Base-by-base conservation (phyloP, 1,140 invertebrate genomes). In the Hylaeus anthracinus region DNA sequence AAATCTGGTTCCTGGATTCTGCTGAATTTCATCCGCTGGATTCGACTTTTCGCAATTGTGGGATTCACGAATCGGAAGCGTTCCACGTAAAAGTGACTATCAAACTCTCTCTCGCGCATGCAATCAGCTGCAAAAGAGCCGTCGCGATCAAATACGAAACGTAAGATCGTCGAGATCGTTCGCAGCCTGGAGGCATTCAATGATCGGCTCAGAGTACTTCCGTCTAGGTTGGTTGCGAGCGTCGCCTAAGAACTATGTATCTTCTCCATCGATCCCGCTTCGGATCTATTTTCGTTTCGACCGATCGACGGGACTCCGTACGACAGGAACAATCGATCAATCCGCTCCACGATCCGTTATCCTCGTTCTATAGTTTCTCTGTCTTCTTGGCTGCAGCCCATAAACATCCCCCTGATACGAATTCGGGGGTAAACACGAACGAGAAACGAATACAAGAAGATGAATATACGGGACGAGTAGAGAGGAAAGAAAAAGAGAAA, bases 121-220 rank as follows among this genome's bases (percentile, higher is more conserved):
- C 77, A 80, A 81, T 85, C 58, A 63, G 41, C 58, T 26, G 26
- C 15, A 37, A 61, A 9, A 64, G 10, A 67, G 51, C 5, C 55
- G 15, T 8, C 56, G 53, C 15, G 70, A 15, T 72, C 41, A 43
- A 58, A 39, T 26, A 8, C 63, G 51, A 71, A 55, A 75, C 53
- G 51, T 66, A 60, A 66, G 77, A 67, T 72, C 55, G 66, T 66
- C 55, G 55, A 88, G 88, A 86, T 88, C 85, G 80, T 86, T 73
- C 39, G 81, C 76, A 86, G 84, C 78, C 79, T 76, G n/a, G 45
- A 88, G 88, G 90, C 87, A 90, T 90, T 82, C 88, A 86, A 85
- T 87, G 88, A 91, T 90, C 88, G 80, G 87, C 79, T 83, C 83
- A 89, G 90, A 92, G 88, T 90, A 86, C 87, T 91, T 92, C 90